Conservation (phyloP, 2,797 vertebrate genomes). For the Danio tinwini region DNA sequence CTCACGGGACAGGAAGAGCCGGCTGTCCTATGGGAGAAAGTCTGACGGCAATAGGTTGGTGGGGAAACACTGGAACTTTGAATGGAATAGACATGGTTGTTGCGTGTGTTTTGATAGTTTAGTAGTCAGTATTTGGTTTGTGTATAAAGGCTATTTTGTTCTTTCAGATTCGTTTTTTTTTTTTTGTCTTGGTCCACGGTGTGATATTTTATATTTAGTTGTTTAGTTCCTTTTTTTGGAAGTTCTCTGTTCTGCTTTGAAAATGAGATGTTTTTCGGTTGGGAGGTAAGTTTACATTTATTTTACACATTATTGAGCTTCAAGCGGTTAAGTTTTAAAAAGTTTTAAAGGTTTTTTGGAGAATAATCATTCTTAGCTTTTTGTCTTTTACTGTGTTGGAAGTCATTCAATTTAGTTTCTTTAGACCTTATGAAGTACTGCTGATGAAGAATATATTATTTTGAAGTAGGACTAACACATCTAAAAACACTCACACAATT, state of each 20-base stretch:
- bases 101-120: background rate
- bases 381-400: background rate
- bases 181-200: background rate
- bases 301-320: slow-evolving; percentile 1
- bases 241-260: slow-evolving; percentile 33
- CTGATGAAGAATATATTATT: background rate
- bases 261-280: slow-evolving; percentile 51
- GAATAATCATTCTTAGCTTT: background rate
- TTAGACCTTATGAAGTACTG: background rate
- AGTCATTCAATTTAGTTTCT: background rate
- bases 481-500: too few species aligned
- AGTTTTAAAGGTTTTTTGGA: background rate
- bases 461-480: background rate
- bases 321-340: background rate
- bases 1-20: slow-evolving; percentile 73
- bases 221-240: slow-evolving; percentile 35
- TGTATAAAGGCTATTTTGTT: slow-evolving; percentile 20
- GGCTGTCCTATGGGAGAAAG: slow-evolving; percentile 72
- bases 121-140: background rate
- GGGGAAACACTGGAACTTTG: background rate
- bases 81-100: background rate
- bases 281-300: slow-evolving; percentile 33
- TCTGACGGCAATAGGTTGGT: slow-evolving; percentile 68
- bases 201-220: slow-evolving; percentile 22
- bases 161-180: slow-evolving; percentile 19